Conservation (phyloP, 2,797 vertebrate genomes). For the Anniella stebbinsi region DNA sequence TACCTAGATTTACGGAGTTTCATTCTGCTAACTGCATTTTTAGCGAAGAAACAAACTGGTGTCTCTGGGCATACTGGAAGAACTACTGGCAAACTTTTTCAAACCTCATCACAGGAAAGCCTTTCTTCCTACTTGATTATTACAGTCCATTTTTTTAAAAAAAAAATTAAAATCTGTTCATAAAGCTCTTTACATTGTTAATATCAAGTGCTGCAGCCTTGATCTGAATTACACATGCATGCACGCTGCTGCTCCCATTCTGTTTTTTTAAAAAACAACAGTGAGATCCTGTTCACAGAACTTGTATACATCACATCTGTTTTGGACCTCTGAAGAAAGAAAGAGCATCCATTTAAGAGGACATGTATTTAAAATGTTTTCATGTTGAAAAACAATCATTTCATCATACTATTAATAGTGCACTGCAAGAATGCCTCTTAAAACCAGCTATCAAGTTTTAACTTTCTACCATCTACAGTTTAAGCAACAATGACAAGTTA, state of each 20-base stretch:
- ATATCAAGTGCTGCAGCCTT: neutral
- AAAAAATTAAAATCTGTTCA: neutral
- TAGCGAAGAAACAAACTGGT: neutral
- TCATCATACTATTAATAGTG: neutral
- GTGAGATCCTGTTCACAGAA: neutral
- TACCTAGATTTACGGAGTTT: conserved; percentile 17
- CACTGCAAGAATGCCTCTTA: neutral
- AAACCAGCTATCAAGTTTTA: neutral
- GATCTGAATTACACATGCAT: neutral
- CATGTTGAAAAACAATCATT: neutral
- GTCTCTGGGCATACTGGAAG: conserved; percentile 11
- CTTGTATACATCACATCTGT: neutral
- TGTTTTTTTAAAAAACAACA: neutral
- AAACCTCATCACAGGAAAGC: neutral
- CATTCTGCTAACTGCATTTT: conserved; percentile 24
- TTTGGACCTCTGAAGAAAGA: neutral
- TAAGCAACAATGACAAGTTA: neutral
- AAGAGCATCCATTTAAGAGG: neutral
- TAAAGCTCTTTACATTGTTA: neutral
- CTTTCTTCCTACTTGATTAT: neutral
- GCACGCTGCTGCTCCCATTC: neutral
- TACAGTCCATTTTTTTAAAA: neutral
- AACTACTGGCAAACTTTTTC: neutral
- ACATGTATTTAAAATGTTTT: too few relatives aligned
- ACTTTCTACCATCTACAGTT: neutral